Evolutionary conservation across 2,113 vertebrate genomes (phyloP), one percentile per base, ranked within the genome.

Genomic region (Phyllostomus discolor): DNA sequence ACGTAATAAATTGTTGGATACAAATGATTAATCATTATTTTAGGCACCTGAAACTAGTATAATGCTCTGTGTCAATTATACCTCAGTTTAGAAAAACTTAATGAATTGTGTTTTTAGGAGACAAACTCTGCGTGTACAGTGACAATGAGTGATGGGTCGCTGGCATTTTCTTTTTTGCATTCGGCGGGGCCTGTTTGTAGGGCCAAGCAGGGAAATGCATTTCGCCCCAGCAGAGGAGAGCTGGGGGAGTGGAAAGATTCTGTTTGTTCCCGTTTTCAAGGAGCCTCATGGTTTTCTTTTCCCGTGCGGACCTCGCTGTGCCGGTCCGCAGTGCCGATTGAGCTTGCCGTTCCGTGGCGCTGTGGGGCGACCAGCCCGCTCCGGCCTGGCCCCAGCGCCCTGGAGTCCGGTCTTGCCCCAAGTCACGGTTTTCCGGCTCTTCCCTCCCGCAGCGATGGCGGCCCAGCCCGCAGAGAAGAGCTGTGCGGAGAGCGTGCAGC

Each of bases 401-500:
- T 79, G 8, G 38, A 78, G 4, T 54, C 62, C 35, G 41, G 4
- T 31, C 66, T 75, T 80, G 14, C 88, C 31, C 1, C 4, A 72
- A 79, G 15, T 93, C 89, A 28, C 9, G 11, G 66, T 64, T 3
- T 0, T 80, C 96, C 62, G 91, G 5, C 69, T 95, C 0, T 97
- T 91, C 95, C 80, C 50, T 78, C 4, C 72, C 88, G 17, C 97
- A 99, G 99, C 97, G 2, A 98, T 97, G 62, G 98, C 99, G 20
- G 98, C 97, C 2, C 98, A 98, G 96, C 98, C 98, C 6, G 99
- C 99, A 0, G 98, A 99, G 97, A 98, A 97, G 84, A 99, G 98
- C 98, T 99, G 99, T 86, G 82, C 93, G 0, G 98, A 99, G 95
- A 97, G 97, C 0, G 98, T 99, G 52, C 99, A 99, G 95, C 99